Base-by-base conservation (phyloP, 2,113 vertebrate species). In the Hyla sarda region DNA sequence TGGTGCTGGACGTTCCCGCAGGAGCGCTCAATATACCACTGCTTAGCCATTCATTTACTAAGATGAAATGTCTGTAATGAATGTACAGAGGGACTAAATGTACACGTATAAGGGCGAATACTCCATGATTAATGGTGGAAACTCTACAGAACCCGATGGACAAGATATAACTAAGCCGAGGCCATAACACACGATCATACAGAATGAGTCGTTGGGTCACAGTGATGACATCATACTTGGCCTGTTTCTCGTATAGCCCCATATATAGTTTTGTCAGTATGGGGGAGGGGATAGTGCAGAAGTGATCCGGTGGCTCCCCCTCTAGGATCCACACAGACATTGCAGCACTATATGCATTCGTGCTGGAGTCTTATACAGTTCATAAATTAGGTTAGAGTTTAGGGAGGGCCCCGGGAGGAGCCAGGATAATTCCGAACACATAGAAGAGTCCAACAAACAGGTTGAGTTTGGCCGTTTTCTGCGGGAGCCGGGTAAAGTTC, bases 361-460 rank as follows among this genome's bases (percentile, higher is more conserved):
- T 34, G 41, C 79, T 48, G n/a, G 28, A 41, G n/a, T 14, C 60
- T 41, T 2, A 1, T 41, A 37, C 16, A 14, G 28, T 17, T 65
- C 19, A 16, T 19, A 3, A 25, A 25, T 17, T 12, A 19, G 8
- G 8, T 95, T 88, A 97, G 77, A 99, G 91, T 84, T 94, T 93
- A 21, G 98, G 98, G 84, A 99, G 93, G 78, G 96, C 95, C 25
- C 97, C 96, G 0, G 91, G 89, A 0, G 97, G 97, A 0, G 98
- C 97, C 84, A 99, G 88, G 0, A 95, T 95, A 50, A 99, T 98
- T 32, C 96, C 97, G 4, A 96, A 98, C 12, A 99, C 97, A 0
- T 99, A 99, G 88, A 99, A 99, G 47, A 99, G 96, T 67, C 98
- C 98, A 91, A 99, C 92, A 1, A 99, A 93, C 0, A 99, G 95